These are phyloP conservation scores for Ptilodon capucinus DNA, from an alignment of 2,888 invertebrate genomes.

Conservation along the genomic window DNA sequence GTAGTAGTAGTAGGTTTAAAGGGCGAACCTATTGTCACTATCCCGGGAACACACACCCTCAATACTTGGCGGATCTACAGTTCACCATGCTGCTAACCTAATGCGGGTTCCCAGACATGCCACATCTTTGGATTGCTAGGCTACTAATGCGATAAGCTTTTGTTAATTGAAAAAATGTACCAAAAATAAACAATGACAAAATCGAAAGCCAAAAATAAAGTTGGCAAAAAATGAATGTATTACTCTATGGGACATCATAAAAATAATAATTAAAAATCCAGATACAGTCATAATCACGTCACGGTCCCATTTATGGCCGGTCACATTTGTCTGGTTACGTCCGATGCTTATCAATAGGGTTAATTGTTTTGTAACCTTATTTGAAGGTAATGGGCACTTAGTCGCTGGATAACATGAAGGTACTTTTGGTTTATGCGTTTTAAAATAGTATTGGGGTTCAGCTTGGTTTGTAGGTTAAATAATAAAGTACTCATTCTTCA, in stretches of 20 bases:
- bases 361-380: slow-evolving; percentile 32
- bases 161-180: not conserved
- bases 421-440: not conserved
- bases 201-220: not conserved
- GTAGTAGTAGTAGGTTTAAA: no score
- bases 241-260: slow-evolving; percentile 23
- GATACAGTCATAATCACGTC: slow-evolving; percentile 24
- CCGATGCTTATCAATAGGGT: slow-evolving; percentile 34
- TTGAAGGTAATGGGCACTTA: slow-evolving; percentile 32
- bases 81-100: no score
- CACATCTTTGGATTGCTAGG: no score
- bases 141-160: no score
- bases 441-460: no score
- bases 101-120: no score
- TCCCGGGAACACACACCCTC: no score
- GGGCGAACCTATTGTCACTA: no score
- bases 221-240: slow-evolving; percentile 14
- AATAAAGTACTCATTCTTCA: no score
- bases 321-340: slow-evolving; percentile 12
- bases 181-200: not conserved
- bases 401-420: not conserved
- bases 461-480: no score
- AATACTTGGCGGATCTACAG: no score
- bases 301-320: slow-evolving; percentile 4
- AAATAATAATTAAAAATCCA: slow-evolving; percentile 30